Percentiles rank a stretch among this genome's conserved stretches.
phyloP scores from a whole-genome alignment of 2,113 vertebrate genomes.

The Erythrolamprus reginae region DNA sequence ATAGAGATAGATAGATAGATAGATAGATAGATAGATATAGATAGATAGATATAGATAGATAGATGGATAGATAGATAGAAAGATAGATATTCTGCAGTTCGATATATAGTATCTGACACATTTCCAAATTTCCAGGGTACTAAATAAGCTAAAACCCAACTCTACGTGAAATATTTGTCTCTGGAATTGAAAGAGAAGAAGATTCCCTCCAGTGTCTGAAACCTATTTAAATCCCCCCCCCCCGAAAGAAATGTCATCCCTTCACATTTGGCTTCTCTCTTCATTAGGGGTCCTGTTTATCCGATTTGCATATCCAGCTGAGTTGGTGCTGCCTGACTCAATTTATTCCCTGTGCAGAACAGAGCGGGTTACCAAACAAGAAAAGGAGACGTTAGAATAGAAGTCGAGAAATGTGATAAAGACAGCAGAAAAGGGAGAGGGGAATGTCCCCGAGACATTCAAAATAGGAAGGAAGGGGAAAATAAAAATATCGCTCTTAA shows the following conservation, averaged over 20 bases:
- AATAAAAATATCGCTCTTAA: background rate
- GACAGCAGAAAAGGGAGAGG: background rate
- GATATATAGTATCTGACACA: background rate
- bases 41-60: too few species aligned
- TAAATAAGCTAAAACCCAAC: background rate
- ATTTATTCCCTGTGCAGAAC: background rate
- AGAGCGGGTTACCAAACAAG: background rate
- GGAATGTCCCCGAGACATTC: background rate
- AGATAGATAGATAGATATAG: too few species aligned
- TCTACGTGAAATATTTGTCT: background rate
- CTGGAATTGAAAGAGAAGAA: too few species aligned
- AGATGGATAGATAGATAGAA: too few species aligned
- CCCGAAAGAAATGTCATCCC: background rate
- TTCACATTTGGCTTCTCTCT: background rate
- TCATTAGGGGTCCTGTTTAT: background rate
- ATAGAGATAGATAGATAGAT: too few species aligned
- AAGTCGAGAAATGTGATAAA: background rate
- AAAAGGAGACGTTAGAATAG: background rate
- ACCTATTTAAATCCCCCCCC: background rate
- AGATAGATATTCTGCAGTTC: too few species aligned
- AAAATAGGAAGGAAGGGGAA: background rate
- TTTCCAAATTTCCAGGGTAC: background rate
- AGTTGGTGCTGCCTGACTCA: background rate
- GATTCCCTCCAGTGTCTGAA: background rate
- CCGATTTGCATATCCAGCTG: background rate